phyloP scores from a whole-genome alignment of 2,888 invertebrate genomes.

The Heliconius ethilla region DNA sequence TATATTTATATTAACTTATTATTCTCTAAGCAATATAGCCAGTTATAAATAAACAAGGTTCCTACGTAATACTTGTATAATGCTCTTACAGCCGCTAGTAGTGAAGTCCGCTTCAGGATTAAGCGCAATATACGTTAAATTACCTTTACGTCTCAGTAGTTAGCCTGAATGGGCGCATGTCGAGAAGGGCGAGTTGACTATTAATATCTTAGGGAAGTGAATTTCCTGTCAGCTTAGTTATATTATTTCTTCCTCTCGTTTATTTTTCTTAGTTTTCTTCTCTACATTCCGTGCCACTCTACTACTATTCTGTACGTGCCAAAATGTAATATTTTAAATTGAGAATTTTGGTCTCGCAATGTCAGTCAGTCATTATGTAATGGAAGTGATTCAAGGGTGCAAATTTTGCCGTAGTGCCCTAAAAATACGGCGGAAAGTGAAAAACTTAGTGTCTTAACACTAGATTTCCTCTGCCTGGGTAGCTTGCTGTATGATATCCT shows the following conservation, averaged over 20 bases:
- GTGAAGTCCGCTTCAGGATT: constrained; percentile 21
- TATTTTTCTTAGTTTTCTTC: too few species aligned
- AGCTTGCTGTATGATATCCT: too few species aligned
- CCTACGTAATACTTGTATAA: constrained; percentile 19
- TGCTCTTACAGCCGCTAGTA: constrained; percentile 17
- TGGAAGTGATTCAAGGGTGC: too few species aligned
- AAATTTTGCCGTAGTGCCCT: too few species aligned
- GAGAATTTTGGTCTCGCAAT: too few species aligned
- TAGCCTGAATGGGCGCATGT: constrained; percentile 22
- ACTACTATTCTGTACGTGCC: too few species aligned
- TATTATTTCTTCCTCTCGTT: background rate
- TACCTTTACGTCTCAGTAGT: constrained; percentile 25
- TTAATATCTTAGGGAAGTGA: constrained; percentile 12
- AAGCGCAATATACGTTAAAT: constrained; percentile 30
- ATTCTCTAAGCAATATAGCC: constrained; percentile 1
- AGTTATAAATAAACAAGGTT: constrained; percentile 13
- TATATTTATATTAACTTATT: background rate
- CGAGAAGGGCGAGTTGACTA: constrained; percentile 12
- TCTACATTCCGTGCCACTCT: too few species aligned
- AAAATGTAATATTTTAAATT: too few species aligned
- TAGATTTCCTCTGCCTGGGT: too few species aligned
- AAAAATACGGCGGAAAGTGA: too few species aligned
- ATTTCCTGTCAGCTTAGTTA: background rate
- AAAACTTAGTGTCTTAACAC: too few species aligned
- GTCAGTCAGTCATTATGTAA: too few species aligned